These are phyloP conservation scores for Eleutherodactylus coqui DNA, from an alignment of 2,797 vertebrate genomes.

Conservation along the genomic window DNA sequence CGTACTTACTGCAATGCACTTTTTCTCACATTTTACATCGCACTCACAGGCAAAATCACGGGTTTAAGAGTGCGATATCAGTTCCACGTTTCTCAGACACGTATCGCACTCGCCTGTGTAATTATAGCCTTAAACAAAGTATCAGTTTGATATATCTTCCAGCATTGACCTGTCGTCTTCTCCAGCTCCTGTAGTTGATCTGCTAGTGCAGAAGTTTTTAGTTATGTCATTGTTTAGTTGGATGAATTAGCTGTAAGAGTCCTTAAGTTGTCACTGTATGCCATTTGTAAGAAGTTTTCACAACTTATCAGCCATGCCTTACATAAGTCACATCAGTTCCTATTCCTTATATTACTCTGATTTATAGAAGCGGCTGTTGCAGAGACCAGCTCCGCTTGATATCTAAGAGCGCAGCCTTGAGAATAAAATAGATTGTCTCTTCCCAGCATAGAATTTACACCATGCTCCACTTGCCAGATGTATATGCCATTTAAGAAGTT, in stretches of 20 bases:
- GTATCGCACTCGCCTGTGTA: too few species aligned
- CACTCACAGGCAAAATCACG: too few species aligned
- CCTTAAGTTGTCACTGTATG: not conserved
- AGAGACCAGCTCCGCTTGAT: not conserved
- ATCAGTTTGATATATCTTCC: not conserved
- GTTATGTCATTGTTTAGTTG: not conserved
- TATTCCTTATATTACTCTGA: not conserved
- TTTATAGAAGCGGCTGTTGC: not conserved
- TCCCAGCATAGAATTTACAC: too few species aligned
- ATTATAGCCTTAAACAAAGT: too few species aligned
- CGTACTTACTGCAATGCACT: too few species aligned
- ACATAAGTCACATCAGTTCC: not conserved
- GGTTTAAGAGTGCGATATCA: too few species aligned
- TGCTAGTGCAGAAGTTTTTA: not conserved
- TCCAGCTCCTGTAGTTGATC: not conserved
- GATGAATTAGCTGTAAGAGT: not conserved
- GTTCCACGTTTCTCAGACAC: too few species aligned
- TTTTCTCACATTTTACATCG: too few species aligned
- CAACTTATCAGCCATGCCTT: not conserved
- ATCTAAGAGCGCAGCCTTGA: not conserved
- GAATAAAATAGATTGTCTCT: not conserved
- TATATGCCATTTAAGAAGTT: not conserved
- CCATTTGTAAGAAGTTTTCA: not conserved
- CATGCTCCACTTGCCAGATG: not conserved
- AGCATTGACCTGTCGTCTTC: not conserved